Base-by-base conservation (phyloP, 2,888 invertebrate species). In the Leucophora obtusa region DNA sequence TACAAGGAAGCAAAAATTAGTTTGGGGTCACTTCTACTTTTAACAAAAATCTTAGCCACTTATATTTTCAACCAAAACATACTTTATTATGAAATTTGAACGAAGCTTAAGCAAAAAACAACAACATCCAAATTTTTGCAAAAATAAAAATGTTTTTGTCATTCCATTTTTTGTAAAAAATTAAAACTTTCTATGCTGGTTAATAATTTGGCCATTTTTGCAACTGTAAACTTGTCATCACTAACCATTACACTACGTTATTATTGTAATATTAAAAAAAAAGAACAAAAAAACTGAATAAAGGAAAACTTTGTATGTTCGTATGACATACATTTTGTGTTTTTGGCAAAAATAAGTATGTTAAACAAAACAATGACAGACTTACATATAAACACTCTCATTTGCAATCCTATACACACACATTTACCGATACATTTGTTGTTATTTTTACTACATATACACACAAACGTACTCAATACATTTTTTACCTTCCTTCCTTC, bases 241-340 rank as follows among this genome's bases (percentile, higher is more conserved):
- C 50, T 9, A n/a, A 47, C 33, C 53, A 38, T 53, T 35, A 60
- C 54, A 33, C 60, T 43, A 60, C 50, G 50, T 63, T 38, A 69
- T 62, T 63, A n/a, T n/a, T n/a, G n/a, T n/a, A 75, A 38, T 63
- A 38, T 11, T 10, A 11, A 38, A 38, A 62, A 47, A 56, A 62
- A 9, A n/a, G n/a, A n/a, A n/a, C n/a, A n/a, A 47, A 50, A 47
- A 11, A 58, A 5, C 11, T 56, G 38, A 18, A 28, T 28, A 28
- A 28, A 28, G 28, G 28, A 28, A 28, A 38, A 38, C 38, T 38
- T 38, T 9, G 11, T 38, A 11, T 38, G 38, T 38, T 54, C 14
- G 38, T 62, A 75, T 75, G 79, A 71, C 79, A 79, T 33, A 75
- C 50, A 75, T 75, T 74, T 77, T 50, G 53, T 14, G 38, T 75